Percentiles rank a stretch among this genome's conserved stretches.
These are phyloP conservation scores for Drosophila meridiana DNA, from an alignment of 2,888 invertebrate genomes.

Conservation along the genomic window DNA sequence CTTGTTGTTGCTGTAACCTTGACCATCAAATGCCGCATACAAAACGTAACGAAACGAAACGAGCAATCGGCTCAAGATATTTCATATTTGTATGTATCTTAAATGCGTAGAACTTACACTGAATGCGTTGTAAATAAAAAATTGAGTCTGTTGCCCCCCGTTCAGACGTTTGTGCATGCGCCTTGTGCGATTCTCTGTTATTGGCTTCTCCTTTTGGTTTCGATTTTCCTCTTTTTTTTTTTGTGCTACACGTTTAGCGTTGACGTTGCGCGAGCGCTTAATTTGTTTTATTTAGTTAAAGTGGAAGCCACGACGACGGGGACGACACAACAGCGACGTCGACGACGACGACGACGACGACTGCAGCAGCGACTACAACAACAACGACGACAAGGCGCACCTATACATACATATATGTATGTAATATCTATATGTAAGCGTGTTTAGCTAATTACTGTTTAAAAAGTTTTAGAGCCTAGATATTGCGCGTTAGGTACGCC, in stretches of 20 bases:
- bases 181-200: conserved; percentile 18
- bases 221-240: conserved; percentile 11
- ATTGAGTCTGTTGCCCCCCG: conserved; percentile 9
- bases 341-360: conserved; percentile 25
- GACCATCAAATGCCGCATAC: conserved; percentile 63
- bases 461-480: conserved; percentile 26
- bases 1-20: conserved; percentile 63
- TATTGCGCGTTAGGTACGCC: conserved; percentile 19
- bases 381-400: conserved; percentile 24
- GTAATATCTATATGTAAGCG: conserved; percentile 17
- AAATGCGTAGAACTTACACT: conserved; percentile 47
- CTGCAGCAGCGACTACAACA: conserved; percentile 22
- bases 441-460: conserved; percentile 39
- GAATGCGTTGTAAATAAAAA: conserved; percentile 23
- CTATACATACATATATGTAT: conserved; percentile 20
- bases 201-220: conserved; percentile 33
- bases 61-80: conserved; percentile 36
- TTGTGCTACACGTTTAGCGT: conserved; percentile 42
- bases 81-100: conserved; percentile 32
- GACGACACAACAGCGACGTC: conserved; percentile 14
- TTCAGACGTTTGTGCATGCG: conserved; percentile 37
- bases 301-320: conserved; percentile 57
- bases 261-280: conserved; percentile 50
- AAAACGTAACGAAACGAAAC: conserved; percentile 17
- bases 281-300: conserved; percentile 70